Evolutionary conservation across 2,113 vertebrate species (phyloP), one percentile per base, ranked within the genome.

Genomic region (Nicator chloris): DNA sequence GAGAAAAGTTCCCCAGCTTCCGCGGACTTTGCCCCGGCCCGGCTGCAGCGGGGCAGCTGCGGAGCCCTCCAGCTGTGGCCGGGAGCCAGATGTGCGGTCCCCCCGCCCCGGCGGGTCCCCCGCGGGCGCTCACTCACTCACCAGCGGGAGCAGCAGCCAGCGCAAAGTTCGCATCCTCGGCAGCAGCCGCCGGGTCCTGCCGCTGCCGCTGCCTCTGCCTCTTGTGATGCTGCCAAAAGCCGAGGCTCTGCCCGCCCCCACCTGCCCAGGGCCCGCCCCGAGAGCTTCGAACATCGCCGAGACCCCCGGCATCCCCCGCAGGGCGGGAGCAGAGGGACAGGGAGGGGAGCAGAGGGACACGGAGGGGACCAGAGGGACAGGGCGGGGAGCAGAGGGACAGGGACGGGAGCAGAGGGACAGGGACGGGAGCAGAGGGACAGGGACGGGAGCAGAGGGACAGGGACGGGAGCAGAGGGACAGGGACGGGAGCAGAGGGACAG

Each of bases 151-250:
- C 50, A 89, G 27, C 72, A 86, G 15, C 81, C 95, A 95, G 63
- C 63, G 17, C 87, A 95, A 95, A 97, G 66, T 95, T 89, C 23
- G 20, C 96, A 97, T 97, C 94, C 59, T 94, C 80, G 4, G 47
- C 93, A 16, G 92, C 90, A 26, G 50, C 66, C 15, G 19, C 64
- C 54, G 44, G 53, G 1, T 93, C 59, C 56, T 65, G 61, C 64
- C 7, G 35, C 61, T 35, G 70, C 63, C 64, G 35, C 61, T 35
- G 70, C 63, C 64, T 71, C 70, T 27, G 81, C 50, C 31, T 4
- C 9, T 4, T 11, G 33, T 5, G 78, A 61, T 59, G 82, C 82
- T 94, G 81, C 70, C 79, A 82, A 93, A 82, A 93, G 33, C 83
- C 10, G 45, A 59, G 14, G 59, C 28, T 94, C 94, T 24, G 77